Percentiles rank a stretch among this genome's conserved stretches.
Evolutionary conservation across 2,888 invertebrate species (phyloP).

Genomic region (Syrista parreyssii): DNA sequence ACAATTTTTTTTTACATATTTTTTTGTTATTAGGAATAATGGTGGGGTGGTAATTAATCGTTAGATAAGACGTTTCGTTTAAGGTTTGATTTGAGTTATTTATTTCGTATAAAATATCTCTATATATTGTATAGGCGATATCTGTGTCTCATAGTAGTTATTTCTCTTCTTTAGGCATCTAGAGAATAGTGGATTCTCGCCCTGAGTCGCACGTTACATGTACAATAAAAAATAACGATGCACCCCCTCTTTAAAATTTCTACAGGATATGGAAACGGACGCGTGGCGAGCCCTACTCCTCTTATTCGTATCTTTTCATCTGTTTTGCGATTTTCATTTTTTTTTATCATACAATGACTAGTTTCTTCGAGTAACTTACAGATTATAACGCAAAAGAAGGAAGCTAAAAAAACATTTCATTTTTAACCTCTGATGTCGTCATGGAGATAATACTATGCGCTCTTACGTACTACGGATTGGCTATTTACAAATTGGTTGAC

Average conservation of each 20-base stretch:
- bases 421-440: constrained; percentile 3
- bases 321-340: constrained; percentile 8
- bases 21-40: no score
- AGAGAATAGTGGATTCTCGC: constrained; percentile 51
- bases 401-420: constrained; percentile 5
- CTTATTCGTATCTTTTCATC: constrained; percentile 25
- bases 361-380: constrained; percentile 41
- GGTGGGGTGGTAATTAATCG: no score
- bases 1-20: no score
- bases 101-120: constrained; percentile 38
- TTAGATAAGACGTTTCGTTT: constrained; percentile 2
- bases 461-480: neutral
- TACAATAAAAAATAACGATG: constrained; percentile 21
- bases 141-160: constrained; percentile 52
- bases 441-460: constrained; percentile 14
- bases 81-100: constrained; percentile 30
- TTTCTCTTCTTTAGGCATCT: constrained; percentile 54
- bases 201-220: constrained; percentile 39
- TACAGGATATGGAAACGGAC: constrained; percentile 25
- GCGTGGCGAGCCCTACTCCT: constrained; percentile 34
- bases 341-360: constrained; percentile 48
- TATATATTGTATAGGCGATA: constrained; percentile 26
- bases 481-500: neutral
- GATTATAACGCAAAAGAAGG: constrained; percentile 21
- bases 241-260: constrained; percentile 22